Percentiles rank a stretch among this genome's conserved stretches.
phyloP scores from a whole-genome alignment of 2,797 vertebrate species.

The Otus scops region DNA sequence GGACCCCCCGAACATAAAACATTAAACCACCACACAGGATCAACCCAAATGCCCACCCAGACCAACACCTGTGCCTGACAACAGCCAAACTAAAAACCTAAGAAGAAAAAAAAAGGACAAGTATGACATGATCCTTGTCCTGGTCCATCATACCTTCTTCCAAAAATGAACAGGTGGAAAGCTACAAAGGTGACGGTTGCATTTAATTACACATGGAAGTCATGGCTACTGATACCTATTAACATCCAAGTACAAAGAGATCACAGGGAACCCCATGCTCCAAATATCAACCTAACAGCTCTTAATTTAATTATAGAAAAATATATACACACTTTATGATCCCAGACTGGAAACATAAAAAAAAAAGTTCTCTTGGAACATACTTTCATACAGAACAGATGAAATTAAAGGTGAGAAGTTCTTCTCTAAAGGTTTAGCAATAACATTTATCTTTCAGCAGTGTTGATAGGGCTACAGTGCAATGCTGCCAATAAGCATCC shows the following conservation, averaged over 20 bases:
- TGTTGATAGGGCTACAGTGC: not conserved
- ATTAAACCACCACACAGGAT: not conserved
- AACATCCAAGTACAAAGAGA: not conserved
- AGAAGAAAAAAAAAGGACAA: rapidly evolving
- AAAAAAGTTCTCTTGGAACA: not conserved
- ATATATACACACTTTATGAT: not conserved
- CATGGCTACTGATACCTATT: not conserved
- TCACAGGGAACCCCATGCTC: not conserved
- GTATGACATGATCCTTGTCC: not conserved
- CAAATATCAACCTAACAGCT: not conserved
- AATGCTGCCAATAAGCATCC: not conserved
- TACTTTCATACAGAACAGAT: not conserved
- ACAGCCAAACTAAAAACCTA: not conserved
- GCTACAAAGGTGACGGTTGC: not conserved
- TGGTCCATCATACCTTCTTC: not conserved
- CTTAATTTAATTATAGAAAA: not conserved
- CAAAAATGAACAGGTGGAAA: not conserved
- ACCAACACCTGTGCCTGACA: not conserved
- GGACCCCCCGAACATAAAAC: not conserved
- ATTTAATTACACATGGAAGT: not conserved
- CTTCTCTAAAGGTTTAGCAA: not conserved
- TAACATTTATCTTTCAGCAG: not conserved
- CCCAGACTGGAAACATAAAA: not conserved
- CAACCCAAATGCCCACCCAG: not conserved
- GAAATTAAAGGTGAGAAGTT: not conserved